Conservation (phyloP, 2,113 vertebrate species). For the Sprattus sprattus region DNA sequence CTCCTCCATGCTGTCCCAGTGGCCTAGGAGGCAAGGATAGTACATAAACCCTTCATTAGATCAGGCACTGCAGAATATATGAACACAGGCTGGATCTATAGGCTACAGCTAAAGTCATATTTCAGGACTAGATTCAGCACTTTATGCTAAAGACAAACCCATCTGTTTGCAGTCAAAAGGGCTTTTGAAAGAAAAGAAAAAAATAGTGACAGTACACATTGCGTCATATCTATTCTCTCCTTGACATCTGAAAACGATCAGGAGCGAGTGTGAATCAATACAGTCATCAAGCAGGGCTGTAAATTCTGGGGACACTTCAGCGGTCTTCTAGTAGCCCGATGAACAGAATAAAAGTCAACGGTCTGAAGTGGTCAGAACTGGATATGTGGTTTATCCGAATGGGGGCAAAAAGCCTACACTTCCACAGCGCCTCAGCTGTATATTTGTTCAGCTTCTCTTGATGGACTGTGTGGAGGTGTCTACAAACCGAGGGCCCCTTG, state of each 20-base stretch:
- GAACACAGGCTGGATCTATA: constrained; percentile 21
- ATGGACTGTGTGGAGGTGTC: constrained; percentile 2
- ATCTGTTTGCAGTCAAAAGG: neutral
- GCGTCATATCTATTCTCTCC: neutral
- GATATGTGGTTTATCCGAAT: neutral
- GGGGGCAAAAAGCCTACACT: neutral
- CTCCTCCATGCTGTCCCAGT: constrained; percentile 99
- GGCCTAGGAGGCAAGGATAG: constrained; percentile 68
- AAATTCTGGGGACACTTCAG: neutral
- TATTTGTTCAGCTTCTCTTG: neutral
- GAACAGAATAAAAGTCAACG: too few relatives aligned
- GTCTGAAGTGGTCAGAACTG: neutral
- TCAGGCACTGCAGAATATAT: neutral
- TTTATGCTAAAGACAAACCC: neutral
- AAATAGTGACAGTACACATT: neutral
- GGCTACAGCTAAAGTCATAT: neutral
- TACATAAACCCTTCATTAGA: constrained; percentile 11
- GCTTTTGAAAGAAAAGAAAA: neutral
- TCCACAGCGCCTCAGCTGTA: neutral
- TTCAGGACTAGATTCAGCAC: neutral
- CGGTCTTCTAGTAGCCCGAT: too few relatives aligned
- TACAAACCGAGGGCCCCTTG: neutral
- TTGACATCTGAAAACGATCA: neutral
- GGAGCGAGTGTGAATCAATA: neutral
- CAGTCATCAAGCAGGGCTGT: neutral